Conservation (phyloP, 1,140 invertebrate genomes). For the Eurosta solidaginis region DNA sequence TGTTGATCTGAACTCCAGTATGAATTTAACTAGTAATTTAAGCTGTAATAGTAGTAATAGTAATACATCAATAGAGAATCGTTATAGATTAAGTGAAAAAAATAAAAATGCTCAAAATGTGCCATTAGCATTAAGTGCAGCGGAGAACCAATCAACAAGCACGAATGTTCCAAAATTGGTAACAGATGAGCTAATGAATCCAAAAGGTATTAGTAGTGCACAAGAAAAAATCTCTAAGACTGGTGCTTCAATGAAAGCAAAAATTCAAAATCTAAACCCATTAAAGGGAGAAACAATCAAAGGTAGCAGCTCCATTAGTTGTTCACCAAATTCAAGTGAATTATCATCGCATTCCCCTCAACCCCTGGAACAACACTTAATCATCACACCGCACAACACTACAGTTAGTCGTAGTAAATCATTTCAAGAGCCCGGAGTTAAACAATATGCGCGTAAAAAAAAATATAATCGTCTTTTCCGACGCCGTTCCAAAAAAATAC, state of each 20-base stretch:
- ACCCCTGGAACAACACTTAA: constrained; percentile 30
- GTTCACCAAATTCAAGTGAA: constrained; percentile 56
- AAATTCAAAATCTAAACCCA: constrained; percentile 48
- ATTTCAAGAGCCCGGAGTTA: constrained; percentile 53
- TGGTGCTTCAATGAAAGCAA: constrained; percentile 47
- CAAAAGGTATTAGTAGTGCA: not conserved
- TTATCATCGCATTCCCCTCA: constrained; percentile 49
- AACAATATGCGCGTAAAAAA: constrained; percentile 41
- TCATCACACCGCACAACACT: constrained; percentile 37
- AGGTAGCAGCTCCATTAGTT: constrained; percentile 46
- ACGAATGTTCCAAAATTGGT: constrained; percentile 4
- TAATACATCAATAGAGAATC: constrained; percentile 42
- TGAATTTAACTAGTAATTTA: constrained; percentile 57
- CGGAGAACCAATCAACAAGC: not conserved
- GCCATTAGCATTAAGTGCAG: not conserved
- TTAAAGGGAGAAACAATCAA: constrained; percentile 40
- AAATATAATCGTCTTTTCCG: constrained; percentile 52
- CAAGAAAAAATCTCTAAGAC: constrained; percentile 43
- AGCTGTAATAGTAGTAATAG: constrained; percentile 60
- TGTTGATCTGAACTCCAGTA: constrained; percentile 52
- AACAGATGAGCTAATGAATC: constrained; percentile 40
- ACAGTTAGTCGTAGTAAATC: constrained; percentile 56
- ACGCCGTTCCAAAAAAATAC: constrained; percentile 49
- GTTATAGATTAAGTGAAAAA: constrained; percentile 36
- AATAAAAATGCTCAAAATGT: constrained; percentile 34